Conservation (phyloP, 2,113 vertebrate genomes). For the Ranitomeya imitator region DNA sequence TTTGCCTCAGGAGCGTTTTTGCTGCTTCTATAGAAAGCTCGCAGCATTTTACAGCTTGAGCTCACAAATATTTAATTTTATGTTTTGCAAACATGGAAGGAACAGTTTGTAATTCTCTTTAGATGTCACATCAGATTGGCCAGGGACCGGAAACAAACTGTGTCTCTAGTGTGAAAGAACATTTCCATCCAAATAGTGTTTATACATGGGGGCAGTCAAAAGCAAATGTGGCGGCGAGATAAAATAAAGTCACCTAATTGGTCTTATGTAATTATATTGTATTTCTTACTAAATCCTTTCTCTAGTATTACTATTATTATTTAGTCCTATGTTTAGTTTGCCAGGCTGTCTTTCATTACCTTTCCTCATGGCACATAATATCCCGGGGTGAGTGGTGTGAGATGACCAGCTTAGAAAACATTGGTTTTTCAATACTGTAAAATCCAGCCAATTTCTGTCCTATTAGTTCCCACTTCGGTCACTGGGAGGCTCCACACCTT, state of each 20-base stretch:
- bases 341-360: no score
- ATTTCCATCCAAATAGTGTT: neutral
- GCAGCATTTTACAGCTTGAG: neutral
- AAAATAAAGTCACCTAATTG: neutral
- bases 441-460: no score
- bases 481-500: no score
- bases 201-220: neutral
- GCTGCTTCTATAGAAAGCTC: constrained; percentile 5
- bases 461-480: no score
- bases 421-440: no score
- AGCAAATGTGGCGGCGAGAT: neutral
- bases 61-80: constrained; percentile 36
- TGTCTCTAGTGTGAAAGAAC: neutral
- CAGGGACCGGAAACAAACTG: neutral
- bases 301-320: no score
- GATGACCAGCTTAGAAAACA: no score
- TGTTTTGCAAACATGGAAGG: constrained; percentile 31
- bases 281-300: no score
- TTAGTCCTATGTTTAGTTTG: no score
- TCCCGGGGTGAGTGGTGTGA: no score
- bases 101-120: neutral
- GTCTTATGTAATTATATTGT: no score
- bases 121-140: neutral
- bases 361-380: no score
- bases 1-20: neutral